Base-by-base conservation (phyloP, 2,888 invertebrate species). In the Blera fallax region DNA sequence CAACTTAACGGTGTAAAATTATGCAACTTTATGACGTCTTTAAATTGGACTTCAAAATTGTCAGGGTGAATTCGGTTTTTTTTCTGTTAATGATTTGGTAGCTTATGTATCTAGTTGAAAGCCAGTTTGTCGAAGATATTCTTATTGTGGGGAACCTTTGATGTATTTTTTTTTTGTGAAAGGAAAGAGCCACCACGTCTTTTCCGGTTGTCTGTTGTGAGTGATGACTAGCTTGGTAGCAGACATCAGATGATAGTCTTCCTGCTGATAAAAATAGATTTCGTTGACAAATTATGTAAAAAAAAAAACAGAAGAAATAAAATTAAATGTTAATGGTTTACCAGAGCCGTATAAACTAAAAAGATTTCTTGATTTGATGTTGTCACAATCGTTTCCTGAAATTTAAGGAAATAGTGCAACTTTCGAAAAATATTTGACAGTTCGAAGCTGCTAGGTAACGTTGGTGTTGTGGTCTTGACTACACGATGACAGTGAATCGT, bases 1-100 rank as follows among this genome's bases (percentile, higher is more conserved):
- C 60, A 43, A 54, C n/a, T 27, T 62, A 52, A 74, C 74, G 64
- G 74, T 74, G 64, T 73, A 64, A 64, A 54, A 16, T 64, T 74
- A 54, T 74, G 74, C 62, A 74, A 74, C 8, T 74, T 43, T 21
- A 45, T 54, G 64, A 45, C 74, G 74, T 74, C 29, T 74, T 37
- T 27, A 14, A 52, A 37, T 73, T 62, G 14, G 60, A 43, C 69
- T 56, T 69, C 43, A 29, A 40, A 40, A 40, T 24, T 37, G 67
- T 52, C 43, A 29, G 18, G 67, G 65, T 67, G 48, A 34, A 34
- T 58, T 58, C 6, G n/a, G 18, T 21, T 60, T 24, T 18, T 58
- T 37, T 58, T 18, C 6, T 16, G 27, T n/a, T 40, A 10, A 8
- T 6, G 11, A 6, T n/a, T 34, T 3, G 18, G 0, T 0, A 7